phyloP scores from a whole-genome alignment of 2,888 invertebrate genomes.

The Dichetophora obliterata region DNA sequence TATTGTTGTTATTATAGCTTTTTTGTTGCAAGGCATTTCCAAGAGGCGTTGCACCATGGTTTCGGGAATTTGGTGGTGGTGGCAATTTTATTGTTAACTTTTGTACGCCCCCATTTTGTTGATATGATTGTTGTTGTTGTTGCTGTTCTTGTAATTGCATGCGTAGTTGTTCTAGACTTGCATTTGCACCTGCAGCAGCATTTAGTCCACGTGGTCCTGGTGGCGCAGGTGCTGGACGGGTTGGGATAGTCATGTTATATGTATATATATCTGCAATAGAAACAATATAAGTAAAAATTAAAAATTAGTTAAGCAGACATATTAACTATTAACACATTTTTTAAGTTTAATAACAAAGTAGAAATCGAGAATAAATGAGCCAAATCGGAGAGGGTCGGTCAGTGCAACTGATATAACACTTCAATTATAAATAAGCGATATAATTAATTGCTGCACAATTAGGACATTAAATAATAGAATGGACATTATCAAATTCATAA shows the following conservation, averaged over 20 bases:
- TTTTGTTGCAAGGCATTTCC: conserved; percentile 25
- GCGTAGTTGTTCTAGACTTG: conserved; percentile 64
- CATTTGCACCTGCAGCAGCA: conserved; percentile 65
- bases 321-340: too few relatives aligned
- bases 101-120: conserved; percentile 59
- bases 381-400: too few relatives aligned
- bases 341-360: too few relatives aligned
- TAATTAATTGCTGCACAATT: too few relatives aligned
- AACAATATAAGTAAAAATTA: not conserved
- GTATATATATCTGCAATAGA: conserved; percentile 43
- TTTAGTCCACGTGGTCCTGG: conserved; percentile 60
- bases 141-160: conserved; percentile 59
- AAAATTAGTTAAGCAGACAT: too few relatives aligned
- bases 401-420: too few relatives aligned
- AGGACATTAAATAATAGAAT: too few relatives aligned
- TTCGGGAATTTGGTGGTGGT: conserved; percentile 62
- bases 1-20: conserved; percentile 11
- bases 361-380: too few relatives aligned
- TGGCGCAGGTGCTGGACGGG: conserved; percentile 69
- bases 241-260: conserved; percentile 67
- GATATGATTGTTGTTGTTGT: conserved; percentile 54
- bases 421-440: too few relatives aligned
- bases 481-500: too few relatives aligned
- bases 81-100: conserved; percentile 66
- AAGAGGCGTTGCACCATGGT: conserved; percentile 1